A percentile compares a stretch with the other conserved stretches of the same genome.
phyloP scores from a whole-genome alignment of 2,888 invertebrate species.

The Catocala fraxini region DNA sequence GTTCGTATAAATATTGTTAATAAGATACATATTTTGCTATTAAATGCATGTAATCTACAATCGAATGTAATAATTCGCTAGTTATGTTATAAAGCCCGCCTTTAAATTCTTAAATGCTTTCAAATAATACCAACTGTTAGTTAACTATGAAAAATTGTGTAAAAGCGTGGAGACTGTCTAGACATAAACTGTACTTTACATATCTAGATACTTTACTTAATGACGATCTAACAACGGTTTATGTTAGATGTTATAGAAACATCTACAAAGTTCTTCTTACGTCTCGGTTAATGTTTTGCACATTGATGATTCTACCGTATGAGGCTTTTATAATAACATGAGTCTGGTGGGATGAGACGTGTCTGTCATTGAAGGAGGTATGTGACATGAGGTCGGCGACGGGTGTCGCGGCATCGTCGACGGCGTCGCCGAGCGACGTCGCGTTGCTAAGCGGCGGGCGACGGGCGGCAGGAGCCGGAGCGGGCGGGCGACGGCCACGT shows the following conservation, averaged over 20 bases:
- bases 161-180: no score
- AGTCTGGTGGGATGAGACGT: slow-evolving; percentile 43
- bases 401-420: slow-evolving; percentile 49
- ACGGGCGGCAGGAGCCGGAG: slow-evolving; percentile 43
- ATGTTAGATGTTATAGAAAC: not conserved
- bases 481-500: slow-evolving; percentile 46
- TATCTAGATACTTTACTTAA: no score
- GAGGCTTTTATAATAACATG: slow-evolving; percentile 5
- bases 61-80: no score
- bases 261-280: no score
- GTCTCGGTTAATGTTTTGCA: not conserved
- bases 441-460: slow-evolving; percentile 54
- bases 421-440: slow-evolving; percentile 41
- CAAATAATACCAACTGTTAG: no score
- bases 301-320: slow-evolving; percentile 1
- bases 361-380: slow-evolving; percentile 32
- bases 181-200: no score
- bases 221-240: not conserved
- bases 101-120: no score
- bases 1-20: no score
- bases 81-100: no score
- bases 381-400: slow-evolving; percentile 48
- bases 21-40: no score
- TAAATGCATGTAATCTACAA: no score
- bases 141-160: no score